These are phyloP conservation scores for Phoxinus phoxinus DNA, from an alignment of 2,113 vertebrate species.

Conservation along the genomic window DNA sequence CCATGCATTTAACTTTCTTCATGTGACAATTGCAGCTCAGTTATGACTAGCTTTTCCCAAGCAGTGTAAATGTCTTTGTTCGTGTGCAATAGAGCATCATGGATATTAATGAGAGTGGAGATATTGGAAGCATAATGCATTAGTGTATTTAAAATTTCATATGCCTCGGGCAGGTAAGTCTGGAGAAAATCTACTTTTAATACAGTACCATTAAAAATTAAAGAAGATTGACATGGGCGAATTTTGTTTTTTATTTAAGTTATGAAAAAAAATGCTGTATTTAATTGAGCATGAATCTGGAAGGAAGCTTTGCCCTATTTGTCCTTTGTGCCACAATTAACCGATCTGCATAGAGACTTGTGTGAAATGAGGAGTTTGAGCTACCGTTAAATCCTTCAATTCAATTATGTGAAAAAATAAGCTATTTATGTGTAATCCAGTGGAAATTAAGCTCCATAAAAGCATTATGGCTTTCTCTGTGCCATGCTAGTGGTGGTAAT, in stretches of 20 bases:
- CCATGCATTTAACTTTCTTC: neutral
- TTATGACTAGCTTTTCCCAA: neutral
- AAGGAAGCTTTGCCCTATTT: neutral
- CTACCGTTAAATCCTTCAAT: slow-evolving; percentile 55
- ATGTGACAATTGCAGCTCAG: neutral
- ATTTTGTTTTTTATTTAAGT: slow-evolving; percentile 29
- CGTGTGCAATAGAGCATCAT: slow-evolving; percentile 1
- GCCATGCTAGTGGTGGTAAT: slow-evolving; percentile 52
- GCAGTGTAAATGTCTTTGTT: slow-evolving; percentile 22
- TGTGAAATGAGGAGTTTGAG: slow-evolving; percentile 44
- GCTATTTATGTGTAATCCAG: slow-evolving; percentile 55
- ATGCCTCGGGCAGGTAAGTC: slow-evolving; percentile 18
- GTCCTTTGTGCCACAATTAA: slow-evolving; percentile 46
- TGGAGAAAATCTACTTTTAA: slow-evolving; percentile 29
- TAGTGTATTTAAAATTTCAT: slow-evolving; percentile 22
- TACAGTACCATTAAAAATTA: slow-evolving; percentile 36
- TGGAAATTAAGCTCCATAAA: slow-evolving; percentile 55
- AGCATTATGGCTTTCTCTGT: slow-evolving; percentile 46
- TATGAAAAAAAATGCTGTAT: neutral
- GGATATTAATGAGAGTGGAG: slow-evolving; percentile 18
- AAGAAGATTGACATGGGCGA: slow-evolving; percentile 8
- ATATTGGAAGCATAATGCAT: slow-evolving; percentile 25
- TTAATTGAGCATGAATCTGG: slow-evolving; percentile 6
- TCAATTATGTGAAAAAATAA: slow-evolving; percentile 56
- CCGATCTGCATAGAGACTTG: slow-evolving; percentile 39